phyloP scores from a whole-genome alignment of 1,140 invertebrate genomes.

The Trichoplusia ni region DNA sequence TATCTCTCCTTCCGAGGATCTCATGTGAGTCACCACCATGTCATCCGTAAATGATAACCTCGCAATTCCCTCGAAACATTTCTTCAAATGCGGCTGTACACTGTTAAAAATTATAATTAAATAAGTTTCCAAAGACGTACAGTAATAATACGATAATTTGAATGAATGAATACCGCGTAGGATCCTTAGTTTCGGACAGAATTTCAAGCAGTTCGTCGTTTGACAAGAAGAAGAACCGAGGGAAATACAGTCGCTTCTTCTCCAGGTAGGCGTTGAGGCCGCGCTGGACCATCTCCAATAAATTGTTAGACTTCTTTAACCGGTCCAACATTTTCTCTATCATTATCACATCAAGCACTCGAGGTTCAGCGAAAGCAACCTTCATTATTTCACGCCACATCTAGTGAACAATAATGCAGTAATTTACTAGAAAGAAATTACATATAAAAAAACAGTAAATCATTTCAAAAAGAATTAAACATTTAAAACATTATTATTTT shows the following conservation, averaged over 20 bases:
- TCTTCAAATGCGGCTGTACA: constrained; percentile 98
- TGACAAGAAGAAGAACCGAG: constrained; percentile 97
- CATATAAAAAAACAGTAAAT: background rate
- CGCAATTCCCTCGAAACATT: constrained; percentile 97
- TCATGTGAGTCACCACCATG: constrained; percentile 94
- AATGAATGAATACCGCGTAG: constrained; percentile 85
- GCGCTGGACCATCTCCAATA: constrained; percentile 94
- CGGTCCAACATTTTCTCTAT: constrained; percentile 97
- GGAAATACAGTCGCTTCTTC: constrained; percentile 97
- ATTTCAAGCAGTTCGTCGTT: constrained; percentile 98
- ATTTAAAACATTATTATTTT: too few relatives aligned
- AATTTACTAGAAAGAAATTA: background rate
- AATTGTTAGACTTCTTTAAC: constrained; percentile 92
- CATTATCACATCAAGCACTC: constrained; percentile 92
- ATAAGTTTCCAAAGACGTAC: too few relatives aligned
- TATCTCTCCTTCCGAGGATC: constrained; percentile 93
- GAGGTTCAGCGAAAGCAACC: constrained; percentile 88
- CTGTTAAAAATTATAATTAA: constrained; percentile 42
- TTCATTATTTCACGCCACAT: constrained; percentile 98
- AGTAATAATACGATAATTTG: too few relatives aligned
- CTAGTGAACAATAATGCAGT: constrained; percentile 41
- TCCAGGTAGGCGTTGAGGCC: constrained; percentile 97
- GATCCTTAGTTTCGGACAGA: constrained; percentile 98
- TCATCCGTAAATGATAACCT: constrained; percentile 92
- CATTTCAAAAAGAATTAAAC: too few relatives aligned